These are phyloP conservation scores for Camponotus floridanus DNA, from an alignment of 1,140 invertebrate species.

Conservation along the genomic window DNA sequence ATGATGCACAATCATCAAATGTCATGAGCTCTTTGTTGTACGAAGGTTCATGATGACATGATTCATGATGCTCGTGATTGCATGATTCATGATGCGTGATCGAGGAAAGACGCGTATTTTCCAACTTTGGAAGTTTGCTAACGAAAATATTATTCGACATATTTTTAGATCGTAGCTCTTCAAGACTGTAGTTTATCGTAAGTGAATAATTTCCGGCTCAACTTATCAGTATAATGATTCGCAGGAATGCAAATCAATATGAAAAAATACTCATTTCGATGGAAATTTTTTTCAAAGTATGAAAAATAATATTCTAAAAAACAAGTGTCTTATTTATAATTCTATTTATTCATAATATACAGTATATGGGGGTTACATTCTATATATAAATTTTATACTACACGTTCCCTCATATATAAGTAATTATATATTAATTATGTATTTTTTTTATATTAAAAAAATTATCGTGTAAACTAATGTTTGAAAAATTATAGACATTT, in stretches of 20 bases:
- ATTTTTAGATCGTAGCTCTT: neutral
- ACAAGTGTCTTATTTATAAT: neutral
- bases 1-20: neutral
- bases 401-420: neutral
- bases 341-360: constrained; percentile 5
- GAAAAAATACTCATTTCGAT: no score
- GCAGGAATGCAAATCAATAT: no score
- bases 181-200: neutral
- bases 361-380: neutral
- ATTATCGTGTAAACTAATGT: neutral
- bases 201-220: neutral
- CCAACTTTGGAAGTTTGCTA: neutral
- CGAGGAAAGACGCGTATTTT: neutral
- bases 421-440: no score
- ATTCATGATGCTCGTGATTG: neutral
- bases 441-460: neutral
- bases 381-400: neutral
- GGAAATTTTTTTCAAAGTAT: neutral
- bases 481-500: neutral
- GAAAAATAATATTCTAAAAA: neutral
- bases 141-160: neutral
- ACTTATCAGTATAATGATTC: neutral
- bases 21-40: neutral
- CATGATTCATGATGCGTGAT: constrained; percentile 23
- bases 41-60: constrained; percentile 10